A percentile compares a stretch with the other conserved stretches of the same genome.
Conservation (phyloP, 1,140 invertebrate species). For the Heliothis virescens region DNA sequence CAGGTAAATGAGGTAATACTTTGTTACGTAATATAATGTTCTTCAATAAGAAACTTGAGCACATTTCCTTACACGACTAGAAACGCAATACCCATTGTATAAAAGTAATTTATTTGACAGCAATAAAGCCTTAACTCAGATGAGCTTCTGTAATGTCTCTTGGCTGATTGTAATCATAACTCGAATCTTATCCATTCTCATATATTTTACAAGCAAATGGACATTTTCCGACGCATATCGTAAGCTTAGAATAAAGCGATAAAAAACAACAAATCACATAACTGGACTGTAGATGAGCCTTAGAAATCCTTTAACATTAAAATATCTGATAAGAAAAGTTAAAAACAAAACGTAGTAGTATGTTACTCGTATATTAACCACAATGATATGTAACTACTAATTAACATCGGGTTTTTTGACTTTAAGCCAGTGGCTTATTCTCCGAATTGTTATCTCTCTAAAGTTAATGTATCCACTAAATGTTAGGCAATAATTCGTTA, state of each 20-base stretch:
- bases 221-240: constrained; percentile 16
- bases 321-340: constrained; percentile 58
- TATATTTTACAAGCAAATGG: constrained; percentile 20
- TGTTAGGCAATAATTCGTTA: constrained; percentile 70
- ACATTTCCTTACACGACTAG: constrained; percentile 2
- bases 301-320: constrained; percentile 22
- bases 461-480: constrained; percentile 66
- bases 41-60: constrained; percentile 8
- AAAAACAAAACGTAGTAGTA: constrained; percentile 61
- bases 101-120: constrained; percentile 45
- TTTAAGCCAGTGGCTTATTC: constrained; percentile 71
- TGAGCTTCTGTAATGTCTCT: constrained; percentile 10
- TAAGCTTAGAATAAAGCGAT: constrained; percentile 40
- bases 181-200: constrained; percentile 1
- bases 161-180: constrained; percentile 41
- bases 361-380: constrained; percentile 60
- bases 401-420: constrained; percentile 66
- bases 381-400: constrained; percentile 64
- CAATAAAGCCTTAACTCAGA: constrained; percentile 20
- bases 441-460: constrained; percentile 77
- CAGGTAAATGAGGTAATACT: background rate
- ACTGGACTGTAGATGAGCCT: constrained; percentile 42
- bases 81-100: constrained; percentile 36
- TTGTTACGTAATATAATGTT: background rate
- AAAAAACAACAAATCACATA: constrained; percentile 48